phyloP scores from a whole-genome alignment of 2,113 vertebrate species.

The Propithecus coquereli region DNA sequence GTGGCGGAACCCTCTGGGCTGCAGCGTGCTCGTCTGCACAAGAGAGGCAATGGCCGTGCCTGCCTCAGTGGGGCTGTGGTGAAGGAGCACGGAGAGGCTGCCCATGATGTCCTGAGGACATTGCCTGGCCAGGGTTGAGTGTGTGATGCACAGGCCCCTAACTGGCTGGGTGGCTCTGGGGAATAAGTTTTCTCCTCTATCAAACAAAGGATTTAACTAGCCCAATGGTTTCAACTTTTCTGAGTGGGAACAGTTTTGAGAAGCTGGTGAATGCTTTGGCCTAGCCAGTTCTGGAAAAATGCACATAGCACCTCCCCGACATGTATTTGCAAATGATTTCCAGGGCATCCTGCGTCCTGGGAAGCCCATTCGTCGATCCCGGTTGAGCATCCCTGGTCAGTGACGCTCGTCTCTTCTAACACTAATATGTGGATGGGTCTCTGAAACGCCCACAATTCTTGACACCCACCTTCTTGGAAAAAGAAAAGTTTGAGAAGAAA shows the following conservation, averaged over 20 bases:
- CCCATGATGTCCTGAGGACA: not conserved
- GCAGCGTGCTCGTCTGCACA: not conserved
- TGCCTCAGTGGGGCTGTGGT: not conserved
- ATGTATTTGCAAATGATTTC: not conserved
- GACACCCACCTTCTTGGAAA: not conserved
- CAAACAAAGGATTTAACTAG: not conserved
- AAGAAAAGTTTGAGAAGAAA: not conserved
- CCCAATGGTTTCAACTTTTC: not conserved
- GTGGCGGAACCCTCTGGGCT: not conserved
- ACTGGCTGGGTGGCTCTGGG: not conserved
- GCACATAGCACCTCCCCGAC: fast-evolving
- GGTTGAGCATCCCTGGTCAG: not conserved
- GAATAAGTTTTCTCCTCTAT: not conserved
- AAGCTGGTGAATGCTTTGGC: not conserved
- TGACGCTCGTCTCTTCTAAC: not conserved
- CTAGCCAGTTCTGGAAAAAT: not conserved
- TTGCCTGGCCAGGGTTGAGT: not conserved
- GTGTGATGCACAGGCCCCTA: not conserved
- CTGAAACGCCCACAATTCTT: not conserved
- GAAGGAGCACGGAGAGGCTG: not conserved
- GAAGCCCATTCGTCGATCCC: not conserved
- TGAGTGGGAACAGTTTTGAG: not conserved
- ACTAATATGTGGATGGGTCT: not conserved
- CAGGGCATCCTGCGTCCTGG: not conserved
- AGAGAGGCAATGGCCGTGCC: not conserved